Percentiles rank a stretch among this genome's conserved stretches.
phyloP scores from a whole-genome alignment of 2,888 invertebrate species.

The Pecten maximus region DNA sequence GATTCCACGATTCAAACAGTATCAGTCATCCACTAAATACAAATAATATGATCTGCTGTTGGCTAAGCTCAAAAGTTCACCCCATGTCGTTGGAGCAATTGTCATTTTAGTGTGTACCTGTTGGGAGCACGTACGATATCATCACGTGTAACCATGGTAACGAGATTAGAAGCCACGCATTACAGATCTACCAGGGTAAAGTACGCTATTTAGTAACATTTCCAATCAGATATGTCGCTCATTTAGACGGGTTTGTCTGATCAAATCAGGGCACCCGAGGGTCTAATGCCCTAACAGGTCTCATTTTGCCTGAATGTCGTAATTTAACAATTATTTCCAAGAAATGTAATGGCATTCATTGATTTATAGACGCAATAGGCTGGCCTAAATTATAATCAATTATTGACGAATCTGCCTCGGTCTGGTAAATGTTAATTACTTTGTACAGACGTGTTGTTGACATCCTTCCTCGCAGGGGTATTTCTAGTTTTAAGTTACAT shows the following conservation, averaged over 20 bases:
- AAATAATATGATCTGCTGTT: no score
- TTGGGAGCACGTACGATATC: neutral
- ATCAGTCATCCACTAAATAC: no score
- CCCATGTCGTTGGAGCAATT: no score
- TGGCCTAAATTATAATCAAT: neutral
- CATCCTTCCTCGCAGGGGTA: no score
- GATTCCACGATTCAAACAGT: no score
- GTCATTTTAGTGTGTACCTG: neutral
- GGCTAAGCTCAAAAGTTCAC: no score
- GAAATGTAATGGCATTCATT: neutral
- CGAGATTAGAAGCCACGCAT: neutral
- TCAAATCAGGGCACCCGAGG: neutral
- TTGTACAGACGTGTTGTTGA: no score
- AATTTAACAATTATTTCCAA: neutral
- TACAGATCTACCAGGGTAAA: neutral
- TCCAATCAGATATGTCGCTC: neutral
- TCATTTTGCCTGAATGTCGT: neutral
- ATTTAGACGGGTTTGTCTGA: neutral
- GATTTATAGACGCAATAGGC: neutral
- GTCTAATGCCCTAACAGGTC: neutral
- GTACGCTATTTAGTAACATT: neutral
- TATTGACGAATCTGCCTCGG: neutral
- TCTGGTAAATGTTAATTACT: neutral
- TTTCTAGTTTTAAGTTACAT: no score
- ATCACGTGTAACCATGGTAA: neutral